Percentiles rank a stretch among this genome's conserved stretches.
phyloP scores from a whole-genome alignment of 1,140 invertebrate genomes.

The Trissolcus basalis region DNA sequence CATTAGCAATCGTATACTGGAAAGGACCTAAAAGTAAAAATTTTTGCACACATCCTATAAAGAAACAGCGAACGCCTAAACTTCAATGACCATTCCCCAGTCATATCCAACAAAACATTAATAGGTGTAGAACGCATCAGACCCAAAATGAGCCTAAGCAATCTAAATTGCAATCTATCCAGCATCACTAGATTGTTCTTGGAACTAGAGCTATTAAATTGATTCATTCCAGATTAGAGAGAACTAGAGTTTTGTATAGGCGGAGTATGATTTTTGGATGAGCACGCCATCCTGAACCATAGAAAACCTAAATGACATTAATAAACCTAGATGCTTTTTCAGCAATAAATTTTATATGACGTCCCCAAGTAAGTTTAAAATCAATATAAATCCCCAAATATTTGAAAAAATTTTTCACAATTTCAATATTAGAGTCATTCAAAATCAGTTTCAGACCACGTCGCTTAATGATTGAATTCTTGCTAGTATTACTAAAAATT shows the following conservation, averaged over 20 bases:
- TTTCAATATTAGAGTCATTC: neutral
- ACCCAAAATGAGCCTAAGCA: no score
- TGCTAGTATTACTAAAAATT: no score
- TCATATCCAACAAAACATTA: no score
- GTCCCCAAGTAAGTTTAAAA: neutral
- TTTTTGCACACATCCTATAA: no score
- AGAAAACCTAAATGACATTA: slow-evolving; percentile 22
- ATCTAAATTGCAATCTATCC: no score
- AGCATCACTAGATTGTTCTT: no score
- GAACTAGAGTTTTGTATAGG: slow-evolving; percentile 10
- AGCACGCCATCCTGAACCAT: slow-evolving; percentile 3
- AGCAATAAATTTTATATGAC: slow-evolving; percentile 14
- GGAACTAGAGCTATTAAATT: neutral
- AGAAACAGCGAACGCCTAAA: no score
- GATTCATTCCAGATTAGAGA: slow-evolving; percentile 13
- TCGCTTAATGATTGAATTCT: no score
- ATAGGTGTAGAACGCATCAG: no score
- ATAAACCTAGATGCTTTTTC: slow-evolving; percentile 4
- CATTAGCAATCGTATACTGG: no score
- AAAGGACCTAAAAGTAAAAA: no score
- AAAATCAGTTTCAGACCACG: neutral
- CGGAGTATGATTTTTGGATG: slow-evolving; percentile 3
- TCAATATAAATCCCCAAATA: slow-evolving; percentile 7
- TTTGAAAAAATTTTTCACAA: slow-evolving; percentile 12
- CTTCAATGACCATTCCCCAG: no score